Conservation (phyloP, 2,113 vertebrate species). For the Rafetus swinhoei region DNA sequence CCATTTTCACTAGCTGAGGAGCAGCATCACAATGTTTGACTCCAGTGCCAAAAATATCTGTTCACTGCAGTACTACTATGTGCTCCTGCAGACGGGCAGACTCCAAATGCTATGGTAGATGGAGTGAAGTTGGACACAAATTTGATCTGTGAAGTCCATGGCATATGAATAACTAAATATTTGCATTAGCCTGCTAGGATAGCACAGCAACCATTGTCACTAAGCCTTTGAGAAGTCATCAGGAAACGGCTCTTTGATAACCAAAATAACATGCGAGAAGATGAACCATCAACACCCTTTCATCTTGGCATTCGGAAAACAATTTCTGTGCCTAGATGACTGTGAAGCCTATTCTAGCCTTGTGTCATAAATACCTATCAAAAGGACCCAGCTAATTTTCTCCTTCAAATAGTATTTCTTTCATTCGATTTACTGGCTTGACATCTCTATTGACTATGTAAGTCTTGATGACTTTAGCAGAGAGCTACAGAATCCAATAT, state of each 20-base stretch:
- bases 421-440: background rate
- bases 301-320: accelerated
- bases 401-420: background rate
- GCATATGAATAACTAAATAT: background rate
- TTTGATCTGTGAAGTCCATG: background rate
- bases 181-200: background rate
- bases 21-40: accelerated
- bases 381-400: accelerated
- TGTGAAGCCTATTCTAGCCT: background rate
- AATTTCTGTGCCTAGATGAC: background rate
- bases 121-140: background rate
- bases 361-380: background rate
- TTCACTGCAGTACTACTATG: background rate
- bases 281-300: accelerated
- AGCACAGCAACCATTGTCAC: background rate
- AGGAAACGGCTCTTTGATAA: background rate
- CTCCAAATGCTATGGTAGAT: background rate
- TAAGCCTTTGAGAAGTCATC: accelerated
- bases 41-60: background rate
- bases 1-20: accelerated
- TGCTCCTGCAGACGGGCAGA: background rate
- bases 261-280: background rate
- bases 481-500: background rate
- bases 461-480: accelerated
- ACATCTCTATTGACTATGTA: accelerated